Conservation (phyloP, 2,888 invertebrate genomes). For the Dicycla oo region DNA sequence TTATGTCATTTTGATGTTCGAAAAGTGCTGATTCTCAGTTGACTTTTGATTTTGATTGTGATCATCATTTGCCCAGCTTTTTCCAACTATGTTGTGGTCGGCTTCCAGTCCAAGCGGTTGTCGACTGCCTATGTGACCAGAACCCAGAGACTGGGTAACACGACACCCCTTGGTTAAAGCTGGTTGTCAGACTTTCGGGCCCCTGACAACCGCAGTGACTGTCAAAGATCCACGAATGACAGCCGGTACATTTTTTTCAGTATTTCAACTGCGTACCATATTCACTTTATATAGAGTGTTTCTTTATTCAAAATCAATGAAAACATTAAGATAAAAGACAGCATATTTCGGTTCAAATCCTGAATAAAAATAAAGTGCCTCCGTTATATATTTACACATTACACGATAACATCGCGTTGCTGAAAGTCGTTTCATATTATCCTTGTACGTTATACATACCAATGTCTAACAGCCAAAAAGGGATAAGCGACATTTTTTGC, state of each 20-base stretch:
- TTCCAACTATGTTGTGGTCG: neutral
- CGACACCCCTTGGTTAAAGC: neutral
- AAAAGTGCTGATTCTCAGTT: no score
- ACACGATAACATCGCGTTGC: neutral
- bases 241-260: neutral
- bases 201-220: neutral
- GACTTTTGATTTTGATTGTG: no score
- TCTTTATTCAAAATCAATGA: conserved; percentile 20
- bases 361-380: conserved; percentile 23
- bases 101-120: neutral
- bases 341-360: neutral
- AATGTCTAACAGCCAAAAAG: no score
- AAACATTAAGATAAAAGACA: neutral
- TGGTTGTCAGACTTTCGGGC: neutral
- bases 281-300: neutral
- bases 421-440: conserved; percentile 22
- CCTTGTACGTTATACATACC: neutral
- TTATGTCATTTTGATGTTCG: no score
- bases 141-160: no score
- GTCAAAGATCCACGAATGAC: neutral
- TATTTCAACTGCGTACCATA: neutral
- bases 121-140: neutral
- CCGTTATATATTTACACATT: conserved; percentile 4
- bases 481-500: no score
- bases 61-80: neutral